These are phyloP conservation scores for Centropus bengalensis DNA, from an alignment of 2,113 vertebrate genomes.

Conservation along the genomic window DNA sequence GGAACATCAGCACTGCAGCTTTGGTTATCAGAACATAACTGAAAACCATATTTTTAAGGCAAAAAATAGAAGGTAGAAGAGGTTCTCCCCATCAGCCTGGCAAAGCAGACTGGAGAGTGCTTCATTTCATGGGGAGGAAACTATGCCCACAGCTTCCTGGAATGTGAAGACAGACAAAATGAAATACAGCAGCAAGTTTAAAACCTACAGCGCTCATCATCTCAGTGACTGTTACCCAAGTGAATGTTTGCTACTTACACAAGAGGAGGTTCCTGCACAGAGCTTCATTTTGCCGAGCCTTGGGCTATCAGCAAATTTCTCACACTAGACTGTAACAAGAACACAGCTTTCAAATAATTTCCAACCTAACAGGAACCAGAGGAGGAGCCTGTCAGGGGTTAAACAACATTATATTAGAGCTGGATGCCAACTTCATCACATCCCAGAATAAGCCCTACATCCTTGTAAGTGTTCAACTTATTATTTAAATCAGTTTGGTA, in stretches of 20 bases:
- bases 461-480: not conserved
- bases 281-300: not conserved
- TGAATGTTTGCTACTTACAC: not conserved
- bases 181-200: not conserved
- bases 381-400: not conserved
- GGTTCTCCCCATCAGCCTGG: not conserved
- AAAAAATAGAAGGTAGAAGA: not conserved
- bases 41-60: not conserved
- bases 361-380: not conserved
- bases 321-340: not conserved
- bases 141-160: not conserved
- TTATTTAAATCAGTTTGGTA: not conserved
- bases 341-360: not conserved
- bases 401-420: not conserved
- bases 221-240: not conserved
- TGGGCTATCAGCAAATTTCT: not conserved
- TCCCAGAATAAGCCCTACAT: not conserved
- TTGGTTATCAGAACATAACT: not conserved
- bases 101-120: not conserved
- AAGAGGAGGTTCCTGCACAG: not conserved
- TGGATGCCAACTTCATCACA: not conserved
- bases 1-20: not conserved
- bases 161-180: not conserved
- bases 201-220: not conserved
- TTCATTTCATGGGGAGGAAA: not conserved